These are phyloP conservation scores for Scaptomyza caliginosa DNA, from an alignment of 2,888 invertebrate genomes.

Conservation along the genomic window DNA sequence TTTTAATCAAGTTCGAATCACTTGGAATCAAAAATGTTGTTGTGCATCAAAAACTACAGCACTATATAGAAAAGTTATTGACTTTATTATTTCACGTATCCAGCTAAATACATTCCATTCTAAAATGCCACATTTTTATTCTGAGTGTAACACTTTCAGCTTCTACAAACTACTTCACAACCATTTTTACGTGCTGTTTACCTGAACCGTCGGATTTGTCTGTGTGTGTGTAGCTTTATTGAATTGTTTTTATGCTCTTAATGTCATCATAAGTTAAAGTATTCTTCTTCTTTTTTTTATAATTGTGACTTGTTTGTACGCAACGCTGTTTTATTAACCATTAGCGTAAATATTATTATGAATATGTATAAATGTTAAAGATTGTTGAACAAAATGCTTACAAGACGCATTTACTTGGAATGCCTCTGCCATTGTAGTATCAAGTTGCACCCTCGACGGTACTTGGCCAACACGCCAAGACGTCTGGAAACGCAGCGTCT, in stretches of 20 bases:
- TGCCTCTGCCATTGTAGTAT: not conserved
- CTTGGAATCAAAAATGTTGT: too few species aligned
- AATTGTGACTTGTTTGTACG: conserved; percentile 60
- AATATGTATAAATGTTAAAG: conserved; percentile 78
- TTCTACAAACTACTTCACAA: conserved; percentile 54
- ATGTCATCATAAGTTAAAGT: conserved; percentile 81
- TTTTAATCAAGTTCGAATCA: too few species aligned
- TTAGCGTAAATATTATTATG: conserved; percentile 79
- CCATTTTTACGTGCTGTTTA: conserved; percentile 22
- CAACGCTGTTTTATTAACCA: conserved; percentile 80
- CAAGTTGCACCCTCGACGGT: conserved; percentile 16
- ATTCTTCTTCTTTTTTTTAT: conserved; percentile 53
- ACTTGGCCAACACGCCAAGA: conserved; percentile 49
- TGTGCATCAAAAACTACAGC: too few species aligned
- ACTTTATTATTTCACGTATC: too few species aligned
- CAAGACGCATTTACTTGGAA: not conserved
- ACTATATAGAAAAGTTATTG: too few species aligned
- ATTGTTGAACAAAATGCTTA: not conserved
- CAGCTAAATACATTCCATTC: too few species aligned
- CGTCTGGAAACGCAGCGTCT: conserved; percentile 44
- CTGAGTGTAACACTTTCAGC: conserved; percentile 20
- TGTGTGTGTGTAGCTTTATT: conserved; percentile 69
- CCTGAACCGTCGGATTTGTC: conserved; percentile 12
- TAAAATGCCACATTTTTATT: too few species aligned
- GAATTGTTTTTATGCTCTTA: conserved; percentile 83